Evolutionary conservation across 1,140 invertebrate genomes (phyloP), one percentile per base, ranked within the genome.

Genomic region (Brachionus paranguensis): DNA sequence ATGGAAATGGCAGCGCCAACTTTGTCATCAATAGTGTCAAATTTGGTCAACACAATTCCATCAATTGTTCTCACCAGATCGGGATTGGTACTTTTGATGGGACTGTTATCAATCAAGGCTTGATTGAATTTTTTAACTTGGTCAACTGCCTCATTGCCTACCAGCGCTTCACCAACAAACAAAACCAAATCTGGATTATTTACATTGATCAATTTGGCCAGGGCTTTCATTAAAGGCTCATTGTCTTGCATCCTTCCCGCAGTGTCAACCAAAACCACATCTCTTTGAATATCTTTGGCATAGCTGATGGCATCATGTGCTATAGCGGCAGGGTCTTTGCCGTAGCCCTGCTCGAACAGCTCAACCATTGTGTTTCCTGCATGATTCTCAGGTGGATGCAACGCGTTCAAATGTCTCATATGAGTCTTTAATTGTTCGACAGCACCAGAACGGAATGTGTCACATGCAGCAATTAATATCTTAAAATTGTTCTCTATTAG

Each of bases 211-310:
- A 94, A 87, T 90, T 99, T 99, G 3, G 96, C 93, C 12, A 99
- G 90, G 11, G 97, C 95, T 86, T 95, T 92, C 97, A 99, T 99
- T 8, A 99, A 90, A 0, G 97, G 97, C 89, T 99, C 97, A 89
- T 99, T 99, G 89, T 99, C 97, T 90, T 99, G 98, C 97, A 99
- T 99, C 85, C 98, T 92, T 7, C 98, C 98, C 37, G 98, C 97
- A 1, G 97, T 99, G 89, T 99, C 98, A 12, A 99, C 93, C 5
- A 99, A 89, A 17, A 98, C 96, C 14, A 98, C 92, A 91, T 99
- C 95, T 47, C 33, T 47, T 24, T 37, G 47, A 3, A 29, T 24
- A 47, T 78, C 37, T 84, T 81, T 84, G 90, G 90, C 92, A 89
- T 92, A 95, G 85, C 93, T 93, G 85, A 99, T 97, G 0, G 97